A percentile compares a stretch with the other conserved stretches of the same genome.
Evolutionary conservation across 2,888 invertebrate genomes (phyloP).

Genomic region (Platycheirus rosarum): DNA sequence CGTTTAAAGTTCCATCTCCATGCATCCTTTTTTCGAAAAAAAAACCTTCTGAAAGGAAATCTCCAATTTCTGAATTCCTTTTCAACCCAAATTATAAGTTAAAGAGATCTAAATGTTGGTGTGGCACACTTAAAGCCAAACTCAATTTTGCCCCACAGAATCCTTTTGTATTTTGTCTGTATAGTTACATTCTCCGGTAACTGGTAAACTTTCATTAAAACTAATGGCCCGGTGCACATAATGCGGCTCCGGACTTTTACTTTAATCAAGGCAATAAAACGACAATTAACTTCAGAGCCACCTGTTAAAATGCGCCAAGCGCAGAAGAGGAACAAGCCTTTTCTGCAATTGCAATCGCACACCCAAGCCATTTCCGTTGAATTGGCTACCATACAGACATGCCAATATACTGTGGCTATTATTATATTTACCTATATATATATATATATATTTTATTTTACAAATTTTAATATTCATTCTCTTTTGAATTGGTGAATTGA

Average conservation of each 20-base stretch:
- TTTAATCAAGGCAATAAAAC: constrained; percentile 71
- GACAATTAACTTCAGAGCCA: constrained; percentile 72
- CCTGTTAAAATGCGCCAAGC: constrained; percentile 58
- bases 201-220: constrained; percentile 72
- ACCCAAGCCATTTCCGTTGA: constrained; percentile 29
- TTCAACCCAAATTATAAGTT: constrained; percentile 52
- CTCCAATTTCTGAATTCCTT: background rate
- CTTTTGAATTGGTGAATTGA: constrained; percentile 47
- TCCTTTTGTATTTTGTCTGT: no score
- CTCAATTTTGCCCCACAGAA: constrained; percentile 24
- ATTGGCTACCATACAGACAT: constrained; percentile 49
- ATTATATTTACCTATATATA: background rate
- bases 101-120: constrained; percentile 34
- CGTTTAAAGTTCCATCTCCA: no score
- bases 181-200: constrained; percentile 53
- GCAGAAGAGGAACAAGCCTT: background rate
- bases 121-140: constrained; percentile 28
- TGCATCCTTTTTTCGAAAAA: no score
- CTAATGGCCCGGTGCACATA: constrained; percentile 67
- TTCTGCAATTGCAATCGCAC: constrained; percentile 4
- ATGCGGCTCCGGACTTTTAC: constrained; percentile 70
- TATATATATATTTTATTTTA: constrained; percentile 37
- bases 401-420: background rate
- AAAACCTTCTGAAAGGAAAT: no score
- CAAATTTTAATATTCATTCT: constrained; percentile 63